These are phyloP conservation scores for Pollenia griseotomentosa DNA, from an alignment of 2,888 invertebrate genomes.

Conservation along the genomic window DNA sequence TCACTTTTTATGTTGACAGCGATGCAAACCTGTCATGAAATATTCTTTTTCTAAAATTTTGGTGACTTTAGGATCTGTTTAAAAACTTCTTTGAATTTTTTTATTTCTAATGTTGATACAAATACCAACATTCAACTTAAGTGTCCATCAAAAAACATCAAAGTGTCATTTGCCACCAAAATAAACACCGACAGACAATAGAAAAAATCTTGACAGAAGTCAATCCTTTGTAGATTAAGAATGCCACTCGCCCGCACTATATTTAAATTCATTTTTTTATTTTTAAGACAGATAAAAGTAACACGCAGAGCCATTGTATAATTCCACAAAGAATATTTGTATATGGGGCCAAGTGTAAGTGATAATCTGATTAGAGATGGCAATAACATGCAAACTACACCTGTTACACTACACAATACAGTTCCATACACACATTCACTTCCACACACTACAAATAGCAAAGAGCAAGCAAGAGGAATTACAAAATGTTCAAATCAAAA, in stretches of 20 bases:
- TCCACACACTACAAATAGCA: not conserved
- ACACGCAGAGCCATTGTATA: slow-evolving; percentile 71
- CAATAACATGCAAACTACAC: slow-evolving; percentile 71
- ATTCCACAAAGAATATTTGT: slow-evolving; percentile 28
- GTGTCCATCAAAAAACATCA: slow-evolving; percentile 24
- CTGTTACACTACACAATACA: slow-evolving; percentile 63
- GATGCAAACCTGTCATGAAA: no score
- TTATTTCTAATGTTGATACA: no score
- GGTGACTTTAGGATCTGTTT: not conserved
- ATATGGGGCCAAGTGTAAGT: slow-evolving; percentile 41
- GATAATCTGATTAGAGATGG: slow-evolving; percentile 71
- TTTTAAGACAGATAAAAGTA: slow-evolving; percentile 61
- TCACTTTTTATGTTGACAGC: no score
- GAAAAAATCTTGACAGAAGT: slow-evolving; percentile 70
- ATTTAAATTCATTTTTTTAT: slow-evolving; percentile 30
- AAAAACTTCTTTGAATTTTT: not conserved
- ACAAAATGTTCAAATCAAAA: slow-evolving; percentile 44
- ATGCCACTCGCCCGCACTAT: slow-evolving; percentile 34
- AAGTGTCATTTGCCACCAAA: slow-evolving; percentile 32
- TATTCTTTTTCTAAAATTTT: no score
- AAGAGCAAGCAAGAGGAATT: slow-evolving; percentile 10
- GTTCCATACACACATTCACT: not conserved
- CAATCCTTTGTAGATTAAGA: slow-evolving; percentile 69
- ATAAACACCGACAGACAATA: not conserved
- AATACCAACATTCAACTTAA: not conserved